Percentiles rank a stretch among this genome's conserved stretches.
phyloP scores from a whole-genome alignment of 1,140 invertebrate genomes.

The Goniozus legneri region DNA sequence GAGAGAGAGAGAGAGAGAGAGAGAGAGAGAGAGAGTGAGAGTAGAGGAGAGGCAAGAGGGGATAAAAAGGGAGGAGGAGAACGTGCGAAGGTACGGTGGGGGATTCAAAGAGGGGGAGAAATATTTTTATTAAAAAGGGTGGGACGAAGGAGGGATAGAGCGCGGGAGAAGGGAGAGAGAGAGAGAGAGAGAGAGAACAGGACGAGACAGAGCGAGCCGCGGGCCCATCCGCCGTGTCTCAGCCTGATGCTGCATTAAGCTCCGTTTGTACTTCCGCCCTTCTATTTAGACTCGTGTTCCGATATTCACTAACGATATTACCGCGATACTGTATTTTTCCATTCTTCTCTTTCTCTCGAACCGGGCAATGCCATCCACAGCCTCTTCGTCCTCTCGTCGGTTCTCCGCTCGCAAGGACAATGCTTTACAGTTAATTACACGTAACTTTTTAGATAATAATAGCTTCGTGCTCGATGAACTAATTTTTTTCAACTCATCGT shows the following conservation, averaged over 20 bases:
- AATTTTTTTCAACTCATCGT: too few relatives aligned
- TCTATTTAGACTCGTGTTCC: slow-evolving; percentile 12
- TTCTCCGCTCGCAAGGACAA: too few relatives aligned
- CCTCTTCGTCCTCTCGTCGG: background rate
- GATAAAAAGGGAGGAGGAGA: background rate
- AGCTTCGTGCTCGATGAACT: too few relatives aligned
- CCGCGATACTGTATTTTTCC: too few relatives aligned
- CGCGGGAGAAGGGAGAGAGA: background rate
- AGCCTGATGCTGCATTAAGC: slow-evolving; percentile 23
- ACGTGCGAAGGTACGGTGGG: too few relatives aligned
- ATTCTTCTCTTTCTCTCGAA: too few relatives aligned
- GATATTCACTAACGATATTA: background rate
- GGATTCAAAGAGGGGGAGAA: background rate
- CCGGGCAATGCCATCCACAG: background rate
- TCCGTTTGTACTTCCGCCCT: slow-evolving; percentile 25
- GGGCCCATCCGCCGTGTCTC: slow-evolving; percentile 8
- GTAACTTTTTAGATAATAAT: too few relatives aligned
- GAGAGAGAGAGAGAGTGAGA: background rate
- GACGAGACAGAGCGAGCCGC: slow-evolving; percentile 8
- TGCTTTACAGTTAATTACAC: too few relatives aligned
- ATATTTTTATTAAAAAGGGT: too few relatives aligned
- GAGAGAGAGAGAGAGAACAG: slow-evolving; percentile 1
- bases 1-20: slow-evolving; percentile 5
- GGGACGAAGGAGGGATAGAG: too few relatives aligned
- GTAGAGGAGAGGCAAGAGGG: background rate